phyloP scores from a whole-genome alignment of 2,113 vertebrate genomes.

The Eleginops maclovinus region DNA sequence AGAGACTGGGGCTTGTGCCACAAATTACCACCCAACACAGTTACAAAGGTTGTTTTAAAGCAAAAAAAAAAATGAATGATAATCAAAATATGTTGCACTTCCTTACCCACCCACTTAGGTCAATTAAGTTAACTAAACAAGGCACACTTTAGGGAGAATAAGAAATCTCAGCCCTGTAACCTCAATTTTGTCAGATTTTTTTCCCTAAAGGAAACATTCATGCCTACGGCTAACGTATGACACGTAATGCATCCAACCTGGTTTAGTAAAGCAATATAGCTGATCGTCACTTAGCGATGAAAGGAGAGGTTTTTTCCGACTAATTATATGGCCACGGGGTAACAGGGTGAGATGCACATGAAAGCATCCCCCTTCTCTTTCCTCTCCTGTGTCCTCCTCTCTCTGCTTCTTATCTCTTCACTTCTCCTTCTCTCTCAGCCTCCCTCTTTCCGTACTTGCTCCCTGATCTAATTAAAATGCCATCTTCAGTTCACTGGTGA shows the following conservation, averaged over 20 bases:
- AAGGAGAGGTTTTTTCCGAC: slow-evolving; percentile 47
- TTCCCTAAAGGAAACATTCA: background rate
- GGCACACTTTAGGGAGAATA: background rate
- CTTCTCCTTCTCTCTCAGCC: slow-evolving; percentile 44
- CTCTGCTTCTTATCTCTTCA: slow-evolving; percentile 49
- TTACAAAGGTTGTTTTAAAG: background rate
- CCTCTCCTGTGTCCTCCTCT: slow-evolving; percentile 24
- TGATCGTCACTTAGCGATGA: slow-evolving; percentile 47
- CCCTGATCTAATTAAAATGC: slow-evolving; percentile 79
- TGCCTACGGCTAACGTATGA: background rate
- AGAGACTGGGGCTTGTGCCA: background rate
- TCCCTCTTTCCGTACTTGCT: slow-evolving; percentile 53
- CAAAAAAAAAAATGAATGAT: too few relatives aligned
- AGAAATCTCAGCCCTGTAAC: background rate
- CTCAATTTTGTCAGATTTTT: slow-evolving; percentile 4
- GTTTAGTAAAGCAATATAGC: slow-evolving; percentile 27
- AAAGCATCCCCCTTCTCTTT: slow-evolving; percentile 41
- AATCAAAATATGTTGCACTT: background rate
- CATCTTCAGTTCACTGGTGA: slow-evolving; percentile 72
- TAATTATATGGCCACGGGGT: slow-evolving; percentile 56
- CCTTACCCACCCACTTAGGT: background rate
- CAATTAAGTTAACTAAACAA: background rate
- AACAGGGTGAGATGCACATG: slow-evolving; percentile 54
- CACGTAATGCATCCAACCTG: slow-evolving; percentile 13
- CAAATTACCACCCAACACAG: background rate